phyloP scores from a whole-genome alignment of 2,113 vertebrate species.

The Sorex araneus region DNA sequence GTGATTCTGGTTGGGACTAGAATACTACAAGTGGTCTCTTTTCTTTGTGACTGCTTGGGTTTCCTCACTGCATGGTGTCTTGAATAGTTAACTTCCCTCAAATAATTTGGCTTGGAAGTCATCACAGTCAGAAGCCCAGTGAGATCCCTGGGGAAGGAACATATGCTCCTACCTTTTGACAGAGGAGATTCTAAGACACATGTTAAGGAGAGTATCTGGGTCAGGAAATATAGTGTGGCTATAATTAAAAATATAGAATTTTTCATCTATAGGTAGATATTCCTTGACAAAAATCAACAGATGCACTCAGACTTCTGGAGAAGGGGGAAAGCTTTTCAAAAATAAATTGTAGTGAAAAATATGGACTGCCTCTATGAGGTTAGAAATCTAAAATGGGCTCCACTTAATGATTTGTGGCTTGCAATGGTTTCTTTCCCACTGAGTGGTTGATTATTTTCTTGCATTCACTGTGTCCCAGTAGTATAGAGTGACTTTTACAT shows the following conservation, averaged over 20 bases:
- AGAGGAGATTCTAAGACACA: neutral
- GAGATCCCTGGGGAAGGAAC: neutral
- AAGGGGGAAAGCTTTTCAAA: neutral
- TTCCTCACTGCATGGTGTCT: slow-evolving; percentile 18
- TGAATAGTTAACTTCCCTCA: neutral
- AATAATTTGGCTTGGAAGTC: slow-evolving; percentile 28
- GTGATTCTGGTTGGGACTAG: neutral
- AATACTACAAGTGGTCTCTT: neutral
- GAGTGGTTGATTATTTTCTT: slow-evolving; percentile 72
- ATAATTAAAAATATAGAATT: slow-evolving; percentile 23
- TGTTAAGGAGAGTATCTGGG: neutral
- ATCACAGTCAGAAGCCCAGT: neutral
- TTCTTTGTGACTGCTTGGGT: neutral
- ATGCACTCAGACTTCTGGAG: neutral
- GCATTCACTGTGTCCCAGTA: slow-evolving; percentile 64
- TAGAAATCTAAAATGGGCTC: slow-evolving; percentile 58
- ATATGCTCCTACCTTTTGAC: neutral
- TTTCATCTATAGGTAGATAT: neutral
- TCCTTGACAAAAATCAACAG: slow-evolving; percentile 34
- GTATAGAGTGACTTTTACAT: slow-evolving; percentile 76
- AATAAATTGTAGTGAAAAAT: slow-evolving; percentile 35
- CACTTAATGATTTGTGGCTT: slow-evolving; percentile 70
- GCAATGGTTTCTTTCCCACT: slow-evolving; percentile 63
- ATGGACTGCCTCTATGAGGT: neutral
- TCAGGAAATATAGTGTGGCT: neutral